Conservation (phyloP, 2,888 invertebrate genomes). For the Platerodrilus igneus region DNA sequence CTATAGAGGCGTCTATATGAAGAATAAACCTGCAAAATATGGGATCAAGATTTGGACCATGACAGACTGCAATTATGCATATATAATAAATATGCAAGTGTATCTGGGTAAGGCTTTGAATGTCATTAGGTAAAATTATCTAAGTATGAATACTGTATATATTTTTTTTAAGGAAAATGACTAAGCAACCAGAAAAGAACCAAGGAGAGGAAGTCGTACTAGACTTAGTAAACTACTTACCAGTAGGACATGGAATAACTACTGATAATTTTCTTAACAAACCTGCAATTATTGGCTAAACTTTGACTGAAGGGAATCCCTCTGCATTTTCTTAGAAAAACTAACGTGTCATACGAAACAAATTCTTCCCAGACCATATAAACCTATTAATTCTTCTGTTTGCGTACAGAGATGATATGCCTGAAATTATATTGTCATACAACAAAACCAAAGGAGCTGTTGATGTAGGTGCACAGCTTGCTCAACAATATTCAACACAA, state of each 20-base stretch:
- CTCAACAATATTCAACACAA: too few relatives aligned
- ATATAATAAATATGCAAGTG: constrained; percentile 10
- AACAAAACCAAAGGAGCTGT: too few relatives aligned
- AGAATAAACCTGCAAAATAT: not conserved
- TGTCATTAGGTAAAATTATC: too few relatives aligned
- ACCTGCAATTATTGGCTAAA: constrained; percentile 9
- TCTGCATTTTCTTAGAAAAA: constrained; percentile 16
- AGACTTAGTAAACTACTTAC: not conserved
- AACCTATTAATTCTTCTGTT: too few relatives aligned
- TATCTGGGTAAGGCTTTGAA: constrained; percentile 4
- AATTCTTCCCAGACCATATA: too few relatives aligned
- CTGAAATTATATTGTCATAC: too few relatives aligned
- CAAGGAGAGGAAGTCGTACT: constrained; percentile 2
- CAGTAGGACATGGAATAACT: constrained; percentile 4
- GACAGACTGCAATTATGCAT: constrained; percentile 6
- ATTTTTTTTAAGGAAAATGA: constrained; percentile 3
- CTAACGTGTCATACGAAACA: too few relatives aligned
- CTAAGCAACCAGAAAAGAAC: constrained; percentile 4
- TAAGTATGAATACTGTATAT: not conserved
- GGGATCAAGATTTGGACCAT: constrained; percentile 1
- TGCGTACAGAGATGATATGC: too few relatives aligned
- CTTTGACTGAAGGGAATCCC: constrained; percentile 4
- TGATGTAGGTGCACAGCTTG: too few relatives aligned
- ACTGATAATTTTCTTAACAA: constrained; percentile 14
- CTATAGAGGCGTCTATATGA: constrained; percentile 2